Conservation (phyloP, 1,140 invertebrate genomes). For the Solenopsis fugax region DNA sequence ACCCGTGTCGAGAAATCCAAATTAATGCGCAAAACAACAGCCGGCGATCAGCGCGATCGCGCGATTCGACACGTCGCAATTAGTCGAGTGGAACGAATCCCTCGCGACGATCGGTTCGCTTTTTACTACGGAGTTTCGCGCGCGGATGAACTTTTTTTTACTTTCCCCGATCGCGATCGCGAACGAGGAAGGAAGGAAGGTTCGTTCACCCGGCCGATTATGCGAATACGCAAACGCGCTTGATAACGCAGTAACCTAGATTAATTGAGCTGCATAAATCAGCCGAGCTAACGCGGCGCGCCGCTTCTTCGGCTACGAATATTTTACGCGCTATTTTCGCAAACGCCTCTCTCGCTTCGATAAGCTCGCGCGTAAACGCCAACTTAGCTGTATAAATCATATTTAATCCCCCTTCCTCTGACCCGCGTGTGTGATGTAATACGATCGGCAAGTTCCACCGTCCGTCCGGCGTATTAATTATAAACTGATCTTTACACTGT, state of each 20-base stretch:
- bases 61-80: slow-evolving; percentile 25
- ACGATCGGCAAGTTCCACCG: slow-evolving; percentile 3
- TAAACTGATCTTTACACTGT: slow-evolving; percentile 17
- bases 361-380: slow-evolving; percentile 64
- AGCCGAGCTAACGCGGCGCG: slow-evolving; percentile 21
- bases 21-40: background rate
- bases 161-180: slow-evolving; percentile 56
- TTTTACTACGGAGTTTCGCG: slow-evolving; percentile 31
- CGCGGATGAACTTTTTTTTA: slow-evolving; percentile 4
- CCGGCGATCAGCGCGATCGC: background rate
- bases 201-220: slow-evolving; percentile 74
- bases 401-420: slow-evolving; percentile 36
- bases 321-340: slow-evolving; percentile 42
- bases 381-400: slow-evolving; percentile 45
- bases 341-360: slow-evolving; percentile 40
- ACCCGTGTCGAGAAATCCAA: background rate
- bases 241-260: slow-evolving; percentile 72
- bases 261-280: slow-evolving; percentile 72
- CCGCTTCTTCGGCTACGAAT: slow-evolving; percentile 37
- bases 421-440: slow-evolving; percentile 56
- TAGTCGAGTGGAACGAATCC: slow-evolving; percentile 8
- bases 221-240: slow-evolving; percentile 74
- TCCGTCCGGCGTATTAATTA: slow-evolving; percentile 25
- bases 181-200: slow-evolving; percentile 40
- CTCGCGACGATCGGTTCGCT: slow-evolving; percentile 3